Conservation (phyloP, 1,140 invertebrate genomes). For the Heliconius eleuchia region DNA sequence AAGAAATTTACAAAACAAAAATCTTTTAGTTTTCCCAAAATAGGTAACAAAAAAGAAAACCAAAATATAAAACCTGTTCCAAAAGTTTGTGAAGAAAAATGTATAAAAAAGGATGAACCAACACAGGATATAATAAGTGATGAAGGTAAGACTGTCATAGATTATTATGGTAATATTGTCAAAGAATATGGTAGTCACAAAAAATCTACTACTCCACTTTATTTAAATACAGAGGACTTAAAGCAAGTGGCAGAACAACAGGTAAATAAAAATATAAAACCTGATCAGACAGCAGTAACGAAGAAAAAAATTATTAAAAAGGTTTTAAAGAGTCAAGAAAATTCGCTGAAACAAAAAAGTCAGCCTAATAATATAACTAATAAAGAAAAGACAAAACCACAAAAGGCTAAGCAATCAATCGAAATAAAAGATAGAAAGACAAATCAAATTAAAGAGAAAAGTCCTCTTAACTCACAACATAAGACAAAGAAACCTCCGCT, state of each 20-base stretch:
- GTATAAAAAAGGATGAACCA: slow-evolving; percentile 55
- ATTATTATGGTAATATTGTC: slow-evolving; percentile 91
- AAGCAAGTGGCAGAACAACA: slow-evolving; percentile 82
- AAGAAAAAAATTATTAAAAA: slow-evolving; percentile 46
- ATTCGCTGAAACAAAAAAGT: slow-evolving; percentile 16
- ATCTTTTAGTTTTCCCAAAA: slow-evolving; percentile 66
- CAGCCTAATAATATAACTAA: neutral
- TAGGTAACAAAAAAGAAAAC: slow-evolving; percentile 68
- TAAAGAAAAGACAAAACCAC: slow-evolving; percentile 9
- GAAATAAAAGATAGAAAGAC: neutral
- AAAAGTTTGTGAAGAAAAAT: slow-evolving; percentile 41
- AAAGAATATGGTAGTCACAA: slow-evolving; percentile 84
- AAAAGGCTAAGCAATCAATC: neutral
- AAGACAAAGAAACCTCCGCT: slow-evolving; percentile 52
- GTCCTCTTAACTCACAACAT: slow-evolving; percentile 42
- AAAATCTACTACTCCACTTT: slow-evolving; percentile 80
- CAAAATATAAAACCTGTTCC: slow-evolving; percentile 47
- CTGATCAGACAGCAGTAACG: slow-evolving; percentile 37
- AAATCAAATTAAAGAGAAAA: slow-evolving; percentile 30
- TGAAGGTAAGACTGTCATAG: slow-evolving; percentile 86
- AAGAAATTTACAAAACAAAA: slow-evolving; percentile 79
- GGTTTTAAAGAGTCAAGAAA: slow-evolving; percentile 29
- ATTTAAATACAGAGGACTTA: slow-evolving; percentile 84
- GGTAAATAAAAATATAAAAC: slow-evolving; percentile 43
- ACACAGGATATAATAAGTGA: slow-evolving; percentile 77